Evolutionary conservation across 64 coral and sea anemone genomes (phyloP), one percentile per base, ranked within the genome.

Genomic region (Stichodactyla helianthus): DNA sequence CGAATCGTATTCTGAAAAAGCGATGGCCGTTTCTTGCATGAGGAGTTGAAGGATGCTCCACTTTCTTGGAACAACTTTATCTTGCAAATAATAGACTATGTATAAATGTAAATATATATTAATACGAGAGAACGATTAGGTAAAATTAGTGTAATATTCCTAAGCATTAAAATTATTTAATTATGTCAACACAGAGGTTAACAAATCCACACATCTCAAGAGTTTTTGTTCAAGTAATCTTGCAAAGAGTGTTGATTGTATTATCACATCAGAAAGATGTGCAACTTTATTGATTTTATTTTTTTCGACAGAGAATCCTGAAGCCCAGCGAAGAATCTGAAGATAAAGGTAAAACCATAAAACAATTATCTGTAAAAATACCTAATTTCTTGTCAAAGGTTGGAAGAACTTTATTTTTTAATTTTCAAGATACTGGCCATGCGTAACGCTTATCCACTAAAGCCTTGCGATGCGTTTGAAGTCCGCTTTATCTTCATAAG

Each of bases 251-350:
- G 20, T 71, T 74, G 23, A 74, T 26, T 74, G 11, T 28, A 74
- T 74, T 74, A 31, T 35, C 25, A 74, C 68, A 13, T 74, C 25
- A 12, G 4, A 14, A 74, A 58, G 11, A 22, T 74, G 68, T 74
- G 31, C 68, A 74, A 74, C 4, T 31, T 74, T 74, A 23, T 68
- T 68, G 17, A 4, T 20, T 7, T 68, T 74, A 1, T 74, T 31
- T 74, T 74, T 58, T 58, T 58, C n/a, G 55, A 23, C 25, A 74
- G 68, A 31, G 68, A 74, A 74, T 31, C 8, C 22, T 74, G 7
- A 74, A 74, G 68, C 68, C 68, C 7, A 74, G 68, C 68, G 68
- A 74, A 74, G 68, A 74, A 31, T 27, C n/a, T 10, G 68, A 74
- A 31, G 25, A 74, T 1, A 26, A 31, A 26, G 68, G 68, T 74